Percentiles rank a stretch among this genome's conserved stretches.
These are phyloP conservation scores for Temnothorax rugatulus DNA, from an alignment of 2,888 invertebrate species.

Conservation along the genomic window DNA sequence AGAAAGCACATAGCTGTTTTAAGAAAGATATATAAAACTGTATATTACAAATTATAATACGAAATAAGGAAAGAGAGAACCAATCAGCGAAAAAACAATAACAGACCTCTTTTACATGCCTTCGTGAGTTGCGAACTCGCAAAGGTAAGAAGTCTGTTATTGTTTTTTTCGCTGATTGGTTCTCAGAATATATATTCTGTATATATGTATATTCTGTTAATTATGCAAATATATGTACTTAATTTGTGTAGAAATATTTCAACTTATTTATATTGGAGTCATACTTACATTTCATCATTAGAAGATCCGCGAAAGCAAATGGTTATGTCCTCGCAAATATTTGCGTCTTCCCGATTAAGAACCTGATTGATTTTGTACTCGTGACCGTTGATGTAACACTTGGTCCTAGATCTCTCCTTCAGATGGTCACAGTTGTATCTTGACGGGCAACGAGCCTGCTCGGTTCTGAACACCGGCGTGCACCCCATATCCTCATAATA, in stretches of 20 bases:
- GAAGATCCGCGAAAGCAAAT: conserved; percentile 51
- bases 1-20: no score
- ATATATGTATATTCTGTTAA: not conserved
- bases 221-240: not conserved
- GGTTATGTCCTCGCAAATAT: conserved; percentile 78
- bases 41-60: not conserved
- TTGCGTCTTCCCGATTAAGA: conserved; percentile 75
- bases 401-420: conserved; percentile 64
- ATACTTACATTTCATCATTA: conserved; percentile 68
- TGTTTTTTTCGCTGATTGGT: no score
- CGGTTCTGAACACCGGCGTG: conserved; percentile 70
- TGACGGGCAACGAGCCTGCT: conserved; percentile 70
- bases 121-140: not conserved
- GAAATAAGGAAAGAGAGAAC: not conserved
- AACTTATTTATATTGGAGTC: not conserved
- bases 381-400: conserved; percentile 78
- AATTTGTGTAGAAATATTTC: not conserved
- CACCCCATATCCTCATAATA: conserved; percentile 77
- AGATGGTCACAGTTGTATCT: conserved; percentile 78
- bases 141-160: no score
- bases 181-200: no score
- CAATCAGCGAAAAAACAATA: not conserved
- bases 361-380: conserved; percentile 61
- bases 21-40: no score
- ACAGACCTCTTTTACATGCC: not conserved